These are phyloP conservation scores for Rhamnusium bicolor DNA, from an alignment of 2,888 invertebrate genomes.

Conservation along the genomic window DNA sequence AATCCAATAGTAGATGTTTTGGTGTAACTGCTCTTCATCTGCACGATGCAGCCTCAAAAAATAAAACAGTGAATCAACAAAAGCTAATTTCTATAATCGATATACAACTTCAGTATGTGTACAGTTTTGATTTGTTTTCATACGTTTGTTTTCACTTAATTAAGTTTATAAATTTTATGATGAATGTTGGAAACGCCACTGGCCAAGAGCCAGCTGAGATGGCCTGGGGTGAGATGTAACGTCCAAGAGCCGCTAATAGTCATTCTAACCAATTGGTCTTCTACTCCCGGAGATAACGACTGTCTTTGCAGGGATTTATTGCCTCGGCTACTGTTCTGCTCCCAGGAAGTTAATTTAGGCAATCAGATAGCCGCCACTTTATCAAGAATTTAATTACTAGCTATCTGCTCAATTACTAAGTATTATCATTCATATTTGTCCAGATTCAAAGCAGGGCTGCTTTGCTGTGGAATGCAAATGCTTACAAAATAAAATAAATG, in stretches of 20 bases:
- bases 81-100: not conserved
- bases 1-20: no score
- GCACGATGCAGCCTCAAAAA: no score
- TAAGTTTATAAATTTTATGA: not conserved
- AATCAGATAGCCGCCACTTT: conserved; percentile 36
- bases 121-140: not conserved
- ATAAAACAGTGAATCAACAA: no score
- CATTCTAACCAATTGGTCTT: conserved; percentile 62
- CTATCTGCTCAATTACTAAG: conserved; percentile 33
- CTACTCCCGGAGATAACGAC: conserved; percentile 43
- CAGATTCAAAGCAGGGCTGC: not conserved
- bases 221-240: conserved; percentile 49
- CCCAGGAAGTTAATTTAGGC: conserved; percentile 39
- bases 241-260: conserved; percentile 60
- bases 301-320: conserved; percentile 41
- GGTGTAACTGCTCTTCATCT: no score
- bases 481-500: not conserved
- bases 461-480: not conserved
- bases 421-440: conserved; percentile 38
- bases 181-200: conserved; percentile 28
- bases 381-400: conserved; percentile 40
- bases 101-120: no score
- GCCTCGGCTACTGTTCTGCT: conserved; percentile 40
- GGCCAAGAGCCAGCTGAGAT: conserved; percentile 45
- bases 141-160: not conserved